phyloP scores from a whole-genome alignment of 2,888 invertebrate species.

The Eupeodes latifasciatus region DNA sequence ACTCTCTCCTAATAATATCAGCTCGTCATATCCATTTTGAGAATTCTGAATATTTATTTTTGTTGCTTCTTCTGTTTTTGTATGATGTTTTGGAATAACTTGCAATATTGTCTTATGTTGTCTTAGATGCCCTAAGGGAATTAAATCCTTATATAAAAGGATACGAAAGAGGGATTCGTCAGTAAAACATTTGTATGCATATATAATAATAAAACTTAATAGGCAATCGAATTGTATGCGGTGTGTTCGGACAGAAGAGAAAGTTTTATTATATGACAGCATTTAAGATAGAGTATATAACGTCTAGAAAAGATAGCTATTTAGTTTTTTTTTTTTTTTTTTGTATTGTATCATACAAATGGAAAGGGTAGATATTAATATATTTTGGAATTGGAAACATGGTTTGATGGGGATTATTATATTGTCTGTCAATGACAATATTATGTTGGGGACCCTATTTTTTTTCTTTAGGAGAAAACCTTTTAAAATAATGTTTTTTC shows the following conservation, averaged over 20 bases:
- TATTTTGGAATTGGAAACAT: neutral
- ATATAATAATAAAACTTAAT: conserved; percentile 61
- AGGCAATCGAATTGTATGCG: conserved; percentile 53
- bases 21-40: conserved; percentile 44
- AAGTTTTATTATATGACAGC: conserved; percentile 27
- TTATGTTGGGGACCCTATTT: too few species aligned
- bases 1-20: conserved; percentile 19
- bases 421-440: neutral
- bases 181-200: conserved; percentile 55
- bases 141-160: conserved; percentile 12
- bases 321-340: neutral
- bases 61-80: neutral
- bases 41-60: conserved; percentile 23
- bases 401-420: neutral
- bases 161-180: conserved; percentile 20
- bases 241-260: conserved; percentile 1
- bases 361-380: neutral
- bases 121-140: conserved; percentile 20
- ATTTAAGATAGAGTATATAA: neutral
- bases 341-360: neutral
- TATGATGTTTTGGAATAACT: neutral
- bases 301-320: neutral
- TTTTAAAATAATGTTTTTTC: too few species aligned
- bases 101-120: conserved; percentile 4
- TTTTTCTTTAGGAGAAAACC: too few species aligned